A percentile compares a stretch with the other conserved stretches of the same genome.
These are phyloP conservation scores for Prunella strophiata DNA, from an alignment of 2,797 vertebrate species.

Conservation along the genomic window DNA sequence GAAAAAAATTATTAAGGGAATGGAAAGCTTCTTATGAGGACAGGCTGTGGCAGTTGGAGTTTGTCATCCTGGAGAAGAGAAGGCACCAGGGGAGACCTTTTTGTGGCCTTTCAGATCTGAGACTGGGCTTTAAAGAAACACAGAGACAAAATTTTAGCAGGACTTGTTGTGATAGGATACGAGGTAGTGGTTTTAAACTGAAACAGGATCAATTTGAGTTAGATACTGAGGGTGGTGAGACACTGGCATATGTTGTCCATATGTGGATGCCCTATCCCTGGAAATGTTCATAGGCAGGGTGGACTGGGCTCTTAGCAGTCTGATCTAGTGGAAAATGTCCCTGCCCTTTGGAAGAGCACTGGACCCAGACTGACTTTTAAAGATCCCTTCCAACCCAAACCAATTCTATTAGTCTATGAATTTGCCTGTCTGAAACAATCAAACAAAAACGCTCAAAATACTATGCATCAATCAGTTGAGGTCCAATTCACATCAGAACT, in stretches of 20 bases:
- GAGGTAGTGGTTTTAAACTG: neutral
- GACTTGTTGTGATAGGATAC: neutral
- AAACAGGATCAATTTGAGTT: neutral
- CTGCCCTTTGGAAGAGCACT: rapidly evolving
- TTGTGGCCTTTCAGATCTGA: neutral
- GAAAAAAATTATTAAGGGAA: neutral
- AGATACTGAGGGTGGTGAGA: neutral
- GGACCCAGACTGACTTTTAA: neutral
- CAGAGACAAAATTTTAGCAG: neutral
- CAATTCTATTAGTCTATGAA: neutral
- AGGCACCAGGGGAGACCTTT: neutral
- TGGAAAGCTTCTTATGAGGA: neutral
- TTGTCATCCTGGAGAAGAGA: neutral
- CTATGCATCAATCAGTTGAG: neutral
- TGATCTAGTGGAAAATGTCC: neutral
- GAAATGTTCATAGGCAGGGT: neutral
- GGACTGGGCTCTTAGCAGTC: neutral
- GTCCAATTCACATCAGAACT: neutral
- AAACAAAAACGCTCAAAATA: neutral
- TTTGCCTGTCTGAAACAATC: neutral
- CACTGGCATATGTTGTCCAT: rapidly evolving
- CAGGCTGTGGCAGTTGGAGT: too few relatives aligned
- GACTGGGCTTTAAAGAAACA: neutral
- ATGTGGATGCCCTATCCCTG: neutral
- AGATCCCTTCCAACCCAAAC: neutral